Conservation (phyloP, 2,888 invertebrate genomes). For the Linyphia triangularis region DNA sequence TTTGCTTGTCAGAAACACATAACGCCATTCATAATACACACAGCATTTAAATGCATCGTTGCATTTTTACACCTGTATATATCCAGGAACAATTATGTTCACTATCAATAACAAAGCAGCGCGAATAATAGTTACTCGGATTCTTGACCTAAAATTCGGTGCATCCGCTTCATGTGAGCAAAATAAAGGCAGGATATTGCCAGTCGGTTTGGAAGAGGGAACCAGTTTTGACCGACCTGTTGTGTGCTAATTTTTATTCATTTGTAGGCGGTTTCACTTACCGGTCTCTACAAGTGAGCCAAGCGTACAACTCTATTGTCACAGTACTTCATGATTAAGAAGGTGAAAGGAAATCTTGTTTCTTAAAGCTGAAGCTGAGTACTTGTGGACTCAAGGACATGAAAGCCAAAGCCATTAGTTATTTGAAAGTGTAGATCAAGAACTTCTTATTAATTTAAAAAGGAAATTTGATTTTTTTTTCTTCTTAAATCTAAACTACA, state of each 20-base stretch:
- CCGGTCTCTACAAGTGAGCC: neutral
- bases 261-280: slow-evolving; percentile 27
- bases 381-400: no score
- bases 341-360: neutral
- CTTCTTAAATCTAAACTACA: no score
- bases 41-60: no score
- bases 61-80: no score
- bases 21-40: no score
- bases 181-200: slow-evolving; percentile 27
- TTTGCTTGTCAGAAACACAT: no score
- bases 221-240: slow-evolving; percentile 33
- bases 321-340: slow-evolving; percentile 22
- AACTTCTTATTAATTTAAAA: no score
- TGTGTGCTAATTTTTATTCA: slow-evolving; percentile 46
- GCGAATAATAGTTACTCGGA: neutral
- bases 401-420: no score
- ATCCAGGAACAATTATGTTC: slow-evolving; percentile 1
- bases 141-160: slow-evolving; percentile 53
- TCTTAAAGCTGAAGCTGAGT: no score
- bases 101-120: slow-evolving; percentile 13
- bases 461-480: no score
- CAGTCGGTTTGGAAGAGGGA: neutral
- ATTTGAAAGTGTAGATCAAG: no score
- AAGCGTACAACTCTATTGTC: slow-evolving; percentile 18
- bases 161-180: slow-evolving; percentile 13